Conservation (phyloP, 2,113 vertebrate genomes). For the Diphyllodes magnificus region DNA sequence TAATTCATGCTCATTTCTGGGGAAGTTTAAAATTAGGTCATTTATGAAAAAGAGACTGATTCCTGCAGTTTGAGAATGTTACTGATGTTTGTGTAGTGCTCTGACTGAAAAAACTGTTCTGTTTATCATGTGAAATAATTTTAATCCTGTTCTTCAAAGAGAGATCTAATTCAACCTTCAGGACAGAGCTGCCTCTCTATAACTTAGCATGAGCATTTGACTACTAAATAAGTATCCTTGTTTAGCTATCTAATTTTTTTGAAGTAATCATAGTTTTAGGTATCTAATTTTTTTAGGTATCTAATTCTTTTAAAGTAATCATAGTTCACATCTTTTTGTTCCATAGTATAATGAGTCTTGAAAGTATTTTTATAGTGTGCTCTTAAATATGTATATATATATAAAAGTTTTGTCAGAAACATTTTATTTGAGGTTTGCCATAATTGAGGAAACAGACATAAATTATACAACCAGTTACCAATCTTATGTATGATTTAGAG, state of each 20-base stretch:
- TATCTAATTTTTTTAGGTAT: background rate
- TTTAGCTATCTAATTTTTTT: constrained; percentile 6
- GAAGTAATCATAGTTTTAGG: background rate
- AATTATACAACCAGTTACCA: constrained; percentile 48
- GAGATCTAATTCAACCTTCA: background rate
- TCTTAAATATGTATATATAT: constrained; percentile 32
- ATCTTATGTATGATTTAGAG: constrained; percentile 37
- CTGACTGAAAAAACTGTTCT: background rate
- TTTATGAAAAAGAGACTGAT: background rate
- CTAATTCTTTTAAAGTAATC: background rate
- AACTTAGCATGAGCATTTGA: background rate
- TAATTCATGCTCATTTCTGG: background rate
- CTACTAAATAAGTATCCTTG: background rate
- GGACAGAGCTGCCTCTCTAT: background rate
- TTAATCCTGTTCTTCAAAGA: background rate
- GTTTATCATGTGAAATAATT: background rate
- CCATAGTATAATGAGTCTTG: background rate
- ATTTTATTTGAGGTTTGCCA: constrained; percentile 57
- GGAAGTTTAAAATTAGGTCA: background rate
- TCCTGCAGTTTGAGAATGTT: background rate
- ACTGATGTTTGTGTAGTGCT: background rate
- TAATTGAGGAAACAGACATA: constrained; percentile 56
- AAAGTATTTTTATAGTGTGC: constrained; percentile 28
- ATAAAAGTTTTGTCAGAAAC: constrained; percentile 42
- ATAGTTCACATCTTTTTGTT: constrained; percentile 9